Base-by-base conservation (phyloP, 2,113 vertebrate species). In the Coptodon bakossiorum region DNA sequence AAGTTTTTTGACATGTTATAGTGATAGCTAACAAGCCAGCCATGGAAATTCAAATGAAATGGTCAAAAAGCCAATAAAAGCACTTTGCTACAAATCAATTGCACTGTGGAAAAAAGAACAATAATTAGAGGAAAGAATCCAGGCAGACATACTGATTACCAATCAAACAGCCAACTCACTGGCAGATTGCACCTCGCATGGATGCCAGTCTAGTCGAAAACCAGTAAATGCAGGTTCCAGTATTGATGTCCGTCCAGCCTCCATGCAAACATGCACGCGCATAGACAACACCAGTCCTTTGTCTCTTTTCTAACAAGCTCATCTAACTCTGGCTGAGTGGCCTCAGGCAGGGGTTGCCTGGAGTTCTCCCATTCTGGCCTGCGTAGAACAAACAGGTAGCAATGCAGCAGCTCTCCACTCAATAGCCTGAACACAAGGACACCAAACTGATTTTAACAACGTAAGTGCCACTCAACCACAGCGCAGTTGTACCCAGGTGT, bases 221-320 rank as follows among this genome's bases (percentile, higher is more conserved):
- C 87, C 91, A 88, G 90, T 94, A 93, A 95, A 94, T 94, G 88
- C 88, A 88, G 89, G 86, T 92, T 94, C 86, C 89, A 91, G 82
- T 93, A 94, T 94, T 92, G 92, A 94, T 87, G 86, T 92, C 86
- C 87, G 66, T 93, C 71, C n/a, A 45, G 79, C 50, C 48, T 31
- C 34, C 84, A 59, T n/a, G 57, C 61, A 80, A 52, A 80, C 79
- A 50, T 76, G 80, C 80, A 86, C 53, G 81, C n/a, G 76, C 85
- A 54, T 13, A n/a, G 22, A 86, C 80, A 91, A 80, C 81, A 86
- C 76, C 88, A 86, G 81, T 56, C 79, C 66, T 92, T 91, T 92
- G 90, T 93, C 83, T 92, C 34, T 16, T 7, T 66, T 89, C 81
- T 93, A 91, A 94, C 92, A 88, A 93, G 86, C 90, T 90, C 83